These are phyloP conservation scores for Carassius auratus DNA, from an alignment of 2,113 vertebrate species.

Conservation along the genomic window DNA sequence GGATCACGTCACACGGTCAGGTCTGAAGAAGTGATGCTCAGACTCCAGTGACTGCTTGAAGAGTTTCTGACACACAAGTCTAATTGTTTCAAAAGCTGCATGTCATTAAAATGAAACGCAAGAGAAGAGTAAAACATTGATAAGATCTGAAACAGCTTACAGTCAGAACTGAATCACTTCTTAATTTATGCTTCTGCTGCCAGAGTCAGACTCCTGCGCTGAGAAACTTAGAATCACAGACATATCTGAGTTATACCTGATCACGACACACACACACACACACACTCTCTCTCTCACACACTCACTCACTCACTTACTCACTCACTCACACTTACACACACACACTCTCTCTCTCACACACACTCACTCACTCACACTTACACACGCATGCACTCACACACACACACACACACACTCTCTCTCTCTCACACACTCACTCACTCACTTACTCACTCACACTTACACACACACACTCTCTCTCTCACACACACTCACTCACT, in stretches of 20 bases:
- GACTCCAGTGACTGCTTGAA: background rate
- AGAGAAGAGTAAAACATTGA: background rate
- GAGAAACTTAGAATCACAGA: background rate
- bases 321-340: too few relatives aligned
- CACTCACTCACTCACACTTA: too few relatives aligned
- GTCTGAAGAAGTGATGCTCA: too few relatives aligned
- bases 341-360: too few relatives aligned
- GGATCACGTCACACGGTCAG: too few relatives aligned
- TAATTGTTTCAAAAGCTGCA: background rate
- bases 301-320: rapidly evolving
- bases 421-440: too few relatives aligned
- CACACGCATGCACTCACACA: too few relatives aligned
- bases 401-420: too few relatives aligned
- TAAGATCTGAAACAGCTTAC: background rate
- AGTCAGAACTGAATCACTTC: background rate
- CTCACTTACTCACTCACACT: too few relatives aligned
- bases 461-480: too few relatives aligned
- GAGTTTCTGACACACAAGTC: background rate
- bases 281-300: background rate
- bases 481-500: too few relatives aligned
- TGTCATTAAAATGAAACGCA: constrained; percentile 23
- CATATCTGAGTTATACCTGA: background rate
- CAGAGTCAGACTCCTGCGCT: background rate
- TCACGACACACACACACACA: background rate
- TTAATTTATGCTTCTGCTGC: background rate